phyloP scores from a whole-genome alignment of 2,113 vertebrate species.

The Raja brachyura region DNA sequence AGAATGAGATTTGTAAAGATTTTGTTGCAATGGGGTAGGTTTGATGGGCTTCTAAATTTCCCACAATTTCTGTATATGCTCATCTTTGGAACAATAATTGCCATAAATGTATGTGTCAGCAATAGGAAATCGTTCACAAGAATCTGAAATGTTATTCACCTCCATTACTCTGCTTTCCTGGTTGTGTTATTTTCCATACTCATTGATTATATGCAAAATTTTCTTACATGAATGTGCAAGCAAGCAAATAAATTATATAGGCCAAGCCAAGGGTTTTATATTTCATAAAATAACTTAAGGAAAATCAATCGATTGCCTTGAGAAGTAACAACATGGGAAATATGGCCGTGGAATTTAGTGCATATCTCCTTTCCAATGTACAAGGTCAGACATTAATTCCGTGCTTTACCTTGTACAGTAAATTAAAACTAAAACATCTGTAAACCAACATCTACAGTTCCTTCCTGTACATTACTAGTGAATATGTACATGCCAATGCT shows the following conservation, averaged over 20 bases:
- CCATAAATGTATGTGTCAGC: not conserved
- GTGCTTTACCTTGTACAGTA: slow-evolving; percentile 33
- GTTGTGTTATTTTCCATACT: not conserved
- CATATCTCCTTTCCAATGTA: not conserved
- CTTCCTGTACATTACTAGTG: no score
- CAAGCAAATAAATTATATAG: not conserved
- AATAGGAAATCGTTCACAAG: not conserved
- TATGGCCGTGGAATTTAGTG: not conserved
- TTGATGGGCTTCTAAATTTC: not conserved
- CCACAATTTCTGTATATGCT: not conserved
- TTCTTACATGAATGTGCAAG: not conserved
- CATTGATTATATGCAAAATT: not conserved
- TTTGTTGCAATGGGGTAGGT: not conserved
- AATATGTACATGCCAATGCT: not conserved
- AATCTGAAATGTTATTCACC: not conserved
- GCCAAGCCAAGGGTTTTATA: not conserved
- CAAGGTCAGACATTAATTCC: slow-evolving; percentile 21
- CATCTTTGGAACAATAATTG: not conserved
- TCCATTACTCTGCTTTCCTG: not conserved
- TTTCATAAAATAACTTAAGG: not conserved
- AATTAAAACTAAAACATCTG: not conserved
- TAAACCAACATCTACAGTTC: no score
- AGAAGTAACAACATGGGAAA: not conserved
- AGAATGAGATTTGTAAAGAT: not conserved
- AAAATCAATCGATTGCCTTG: not conserved